Evolutionary conservation across 2,113 vertebrate genomes (phyloP).

Genomic region (Notiomystis cincta): DNA sequence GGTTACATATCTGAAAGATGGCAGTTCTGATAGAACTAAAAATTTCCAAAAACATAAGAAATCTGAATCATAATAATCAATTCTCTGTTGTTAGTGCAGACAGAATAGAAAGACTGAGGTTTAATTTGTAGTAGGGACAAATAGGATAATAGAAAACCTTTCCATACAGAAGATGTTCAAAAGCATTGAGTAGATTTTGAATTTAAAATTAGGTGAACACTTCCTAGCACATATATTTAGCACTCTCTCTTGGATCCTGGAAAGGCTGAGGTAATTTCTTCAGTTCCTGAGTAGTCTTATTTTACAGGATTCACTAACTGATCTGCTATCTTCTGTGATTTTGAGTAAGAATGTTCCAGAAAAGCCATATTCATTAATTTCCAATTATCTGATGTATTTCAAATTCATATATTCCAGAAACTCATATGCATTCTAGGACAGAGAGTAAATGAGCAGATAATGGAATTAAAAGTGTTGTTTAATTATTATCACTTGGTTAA

Average conservation of each 20-base stretch:
- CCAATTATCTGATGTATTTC: neutral
- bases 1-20: neutral
- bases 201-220: neutral
- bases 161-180: neutral
- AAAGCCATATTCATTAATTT: neutral
- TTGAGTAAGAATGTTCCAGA: neutral
- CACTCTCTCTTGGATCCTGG: neutral
- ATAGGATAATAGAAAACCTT: neutral
- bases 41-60: neutral
- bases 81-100: neutral
- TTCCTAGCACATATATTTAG: neutral
- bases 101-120: neutral
- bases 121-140: neutral
- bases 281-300: neutral
- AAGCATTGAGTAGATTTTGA: neutral
- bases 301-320: neutral
- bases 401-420: neutral
- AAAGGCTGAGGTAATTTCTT: neutral
- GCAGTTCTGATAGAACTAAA: neutral
- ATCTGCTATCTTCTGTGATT: neutral
- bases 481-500: neutral
- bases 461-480: neutral
- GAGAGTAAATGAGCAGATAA: neutral
- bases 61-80: neutral
- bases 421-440: neutral